phyloP scores from a whole-genome alignment of 2,888 invertebrate species.

The Yponomeuta sedellus region DNA sequence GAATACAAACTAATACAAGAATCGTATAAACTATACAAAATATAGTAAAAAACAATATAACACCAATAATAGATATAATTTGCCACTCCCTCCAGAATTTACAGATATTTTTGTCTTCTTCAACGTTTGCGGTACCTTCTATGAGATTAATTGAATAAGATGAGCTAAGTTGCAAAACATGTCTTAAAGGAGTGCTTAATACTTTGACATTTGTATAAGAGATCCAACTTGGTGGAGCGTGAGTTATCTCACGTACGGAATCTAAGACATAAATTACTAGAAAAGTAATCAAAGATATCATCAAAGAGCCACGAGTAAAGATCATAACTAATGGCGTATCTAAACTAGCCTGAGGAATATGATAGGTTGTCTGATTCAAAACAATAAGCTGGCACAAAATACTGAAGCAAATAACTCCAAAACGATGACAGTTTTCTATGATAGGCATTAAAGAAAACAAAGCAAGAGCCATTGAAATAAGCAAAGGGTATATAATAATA shows the following conservation, averaged over 20 bases:
- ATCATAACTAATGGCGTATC: background rate
- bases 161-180: background rate
- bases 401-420: background rate
- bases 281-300: background rate
- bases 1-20: background rate
- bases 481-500: background rate
- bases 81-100: background rate
- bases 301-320: background rate
- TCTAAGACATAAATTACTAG: background rate
- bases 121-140: background rate
- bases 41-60: background rate
- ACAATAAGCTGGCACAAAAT: background rate
- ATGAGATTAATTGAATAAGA: background rate
- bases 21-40: background rate
- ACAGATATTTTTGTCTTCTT: background rate
- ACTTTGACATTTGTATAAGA: background rate
- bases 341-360: background rate
- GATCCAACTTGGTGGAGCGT: background rate
- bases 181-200: background rate
- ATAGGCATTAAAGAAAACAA: background rate
- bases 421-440: background rate
- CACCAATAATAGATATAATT: background rate
- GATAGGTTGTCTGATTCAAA: background rate
- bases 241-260: background rate
- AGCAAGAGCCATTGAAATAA: background rate